Conservation (phyloP, 2,113 vertebrate species). For the Mustela nigripes region DNA sequence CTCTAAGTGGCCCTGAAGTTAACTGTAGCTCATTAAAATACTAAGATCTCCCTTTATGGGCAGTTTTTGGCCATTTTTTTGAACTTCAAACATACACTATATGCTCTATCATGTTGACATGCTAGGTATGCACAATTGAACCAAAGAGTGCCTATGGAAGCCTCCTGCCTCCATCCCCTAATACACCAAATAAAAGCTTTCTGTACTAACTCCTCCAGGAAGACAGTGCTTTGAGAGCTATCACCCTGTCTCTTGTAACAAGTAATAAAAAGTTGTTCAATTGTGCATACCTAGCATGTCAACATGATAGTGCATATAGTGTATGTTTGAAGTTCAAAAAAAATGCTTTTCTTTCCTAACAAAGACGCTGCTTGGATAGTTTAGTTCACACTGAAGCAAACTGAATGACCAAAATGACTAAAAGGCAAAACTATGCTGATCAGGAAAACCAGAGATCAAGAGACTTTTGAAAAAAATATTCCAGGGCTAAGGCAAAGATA, state of each 20-base stretch:
- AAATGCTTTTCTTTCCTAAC: not conserved
- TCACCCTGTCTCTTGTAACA: not conserved
- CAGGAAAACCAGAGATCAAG: slow-evolving; percentile 2
- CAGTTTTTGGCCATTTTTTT: not conserved
- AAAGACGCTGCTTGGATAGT: not conserved
- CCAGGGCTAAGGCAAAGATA: not conserved
- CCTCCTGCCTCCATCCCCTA: not conserved
- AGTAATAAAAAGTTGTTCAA: not conserved
- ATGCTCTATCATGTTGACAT: not conserved
- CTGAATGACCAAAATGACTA: not conserved
- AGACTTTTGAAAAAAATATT: slow-evolving; percentile 19
- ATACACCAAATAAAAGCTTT: not conserved
- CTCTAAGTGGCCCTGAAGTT: not conserved
- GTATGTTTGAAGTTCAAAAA: no score
- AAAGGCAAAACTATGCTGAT: slow-evolving; percentile 2
- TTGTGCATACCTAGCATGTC: no score
- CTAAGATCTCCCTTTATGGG: not conserved
- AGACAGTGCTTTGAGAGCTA: not conserved
- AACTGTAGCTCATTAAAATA: not conserved
- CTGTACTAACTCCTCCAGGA: not conserved
- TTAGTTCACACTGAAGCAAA: not conserved
- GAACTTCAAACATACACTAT: not conserved
- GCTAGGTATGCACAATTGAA: not conserved
- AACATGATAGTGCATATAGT: no score
- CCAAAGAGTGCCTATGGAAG: not conserved